Percentiles rank a stretch among this genome's conserved stretches.
phyloP scores from a whole-genome alignment of 2,113 vertebrate species.

The Hemicordylus capensis region DNA sequence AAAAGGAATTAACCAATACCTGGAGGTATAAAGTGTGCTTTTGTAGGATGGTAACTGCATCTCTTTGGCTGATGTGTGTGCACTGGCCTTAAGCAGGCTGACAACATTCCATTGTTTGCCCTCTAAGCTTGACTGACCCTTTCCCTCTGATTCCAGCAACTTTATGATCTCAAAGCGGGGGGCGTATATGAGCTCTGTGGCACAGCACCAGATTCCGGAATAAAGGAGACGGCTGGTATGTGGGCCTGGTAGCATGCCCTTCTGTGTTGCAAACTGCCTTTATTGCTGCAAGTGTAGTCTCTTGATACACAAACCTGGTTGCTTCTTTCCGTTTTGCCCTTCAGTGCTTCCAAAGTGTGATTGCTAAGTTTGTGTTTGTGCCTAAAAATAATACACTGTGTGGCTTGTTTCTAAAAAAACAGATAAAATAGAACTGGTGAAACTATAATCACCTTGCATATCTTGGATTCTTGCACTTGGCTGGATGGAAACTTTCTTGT shows the following conservation, averaged over 20 bases:
- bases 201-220: neutral
- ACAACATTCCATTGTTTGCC: neutral
- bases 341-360: neutral
- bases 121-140: neutral
- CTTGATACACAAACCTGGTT: neutral
- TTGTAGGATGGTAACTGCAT: neutral
- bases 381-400: neutral
- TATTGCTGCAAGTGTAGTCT: neutral
- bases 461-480: neutral
- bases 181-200: neutral
- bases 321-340: slow-evolving; percentile 12
- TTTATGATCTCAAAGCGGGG: neutral
- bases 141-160: slow-evolving; percentile 12
- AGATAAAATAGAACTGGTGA: neutral
- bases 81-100: neutral
- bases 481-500: neutral
- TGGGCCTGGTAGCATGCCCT: slow-evolving; percentile 6
- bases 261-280: slow-evolving; percentile 6
- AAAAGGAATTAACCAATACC: neutral
- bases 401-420: neutral
- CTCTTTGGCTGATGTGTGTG: neutral
- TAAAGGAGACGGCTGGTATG: neutral
- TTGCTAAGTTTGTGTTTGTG: neutral
- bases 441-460: neutral
- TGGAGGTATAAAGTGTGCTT: neutral